Percentiles rank a stretch among this genome's conserved stretches.
These are phyloP conservation scores for Ibycter americanus DNA, from an alignment of 2,797 vertebrate genomes.

Conservation along the genomic window DNA sequence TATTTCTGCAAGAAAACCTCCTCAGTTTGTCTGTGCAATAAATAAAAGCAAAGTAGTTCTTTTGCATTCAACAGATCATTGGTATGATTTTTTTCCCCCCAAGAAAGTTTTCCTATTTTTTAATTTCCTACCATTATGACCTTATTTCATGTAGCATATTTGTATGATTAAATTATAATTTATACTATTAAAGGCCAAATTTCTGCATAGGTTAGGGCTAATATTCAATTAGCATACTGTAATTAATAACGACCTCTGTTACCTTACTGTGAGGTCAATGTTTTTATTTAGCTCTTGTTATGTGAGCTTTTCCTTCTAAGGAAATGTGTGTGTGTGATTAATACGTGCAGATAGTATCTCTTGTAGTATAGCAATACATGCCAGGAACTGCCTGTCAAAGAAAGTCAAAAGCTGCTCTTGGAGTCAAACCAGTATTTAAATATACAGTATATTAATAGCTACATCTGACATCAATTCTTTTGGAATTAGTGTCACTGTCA, in stretches of 20 bases:
- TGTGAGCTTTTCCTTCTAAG: background rate
- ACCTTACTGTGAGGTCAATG: background rate
- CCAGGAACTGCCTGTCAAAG: background rate
- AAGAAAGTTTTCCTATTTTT: background rate
- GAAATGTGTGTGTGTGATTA: background rate
- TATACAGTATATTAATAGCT: slow-evolving; percentile 13
- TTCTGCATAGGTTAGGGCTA: background rate
- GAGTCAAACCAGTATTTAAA: slow-evolving; percentile 21
- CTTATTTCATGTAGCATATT: background rate
- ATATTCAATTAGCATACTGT: background rate
- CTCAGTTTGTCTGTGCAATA: background rate
- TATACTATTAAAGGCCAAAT: background rate
- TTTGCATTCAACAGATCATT: background rate
- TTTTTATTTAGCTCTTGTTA: slow-evolving; percentile 2
- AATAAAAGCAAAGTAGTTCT: background rate
- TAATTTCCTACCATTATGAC: background rate
- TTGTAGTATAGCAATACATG: background rate
- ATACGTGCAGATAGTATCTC: background rate
- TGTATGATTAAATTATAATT: background rate
- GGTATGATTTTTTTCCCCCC: background rate
- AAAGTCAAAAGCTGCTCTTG: slow-evolving; percentile 8
- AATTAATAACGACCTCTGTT: slow-evolving; percentile 5
- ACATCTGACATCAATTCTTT: background rate
- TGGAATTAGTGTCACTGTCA: slow-evolving; percentile 21
- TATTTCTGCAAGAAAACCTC: background rate